Percentiles rank a stretch among this genome's conserved stretches.
Conservation (phyloP, 2,113 vertebrate genomes). For the Enhydra lutris region DNA sequence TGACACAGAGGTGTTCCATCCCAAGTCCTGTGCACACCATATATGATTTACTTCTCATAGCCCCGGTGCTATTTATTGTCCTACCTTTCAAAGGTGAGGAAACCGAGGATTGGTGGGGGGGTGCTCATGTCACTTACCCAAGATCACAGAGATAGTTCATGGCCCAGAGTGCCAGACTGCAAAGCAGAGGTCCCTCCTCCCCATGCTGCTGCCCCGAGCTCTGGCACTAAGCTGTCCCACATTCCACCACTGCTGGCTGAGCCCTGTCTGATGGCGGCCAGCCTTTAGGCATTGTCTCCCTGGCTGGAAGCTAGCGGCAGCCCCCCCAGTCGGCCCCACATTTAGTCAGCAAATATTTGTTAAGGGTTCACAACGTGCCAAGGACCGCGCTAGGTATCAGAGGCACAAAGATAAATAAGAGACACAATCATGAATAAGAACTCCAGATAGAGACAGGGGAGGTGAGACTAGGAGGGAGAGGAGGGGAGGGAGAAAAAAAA, state of each 20-base stretch:
- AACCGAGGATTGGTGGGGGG: neutral
- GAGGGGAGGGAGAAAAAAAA: neutral
- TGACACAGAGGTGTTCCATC: neutral
- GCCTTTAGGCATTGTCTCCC: neutral
- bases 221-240: neutral
- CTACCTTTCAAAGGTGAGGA: neutral
- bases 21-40: neutral
- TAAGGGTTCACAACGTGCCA: neutral
- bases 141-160: neutral
- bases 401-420: neutral
- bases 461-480: neutral
- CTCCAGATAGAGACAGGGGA: neutral
- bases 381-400: neutral
- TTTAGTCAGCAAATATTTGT: neutral
- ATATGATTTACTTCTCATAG: neutral
- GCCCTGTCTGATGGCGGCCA: neutral
- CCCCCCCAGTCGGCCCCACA: neutral
- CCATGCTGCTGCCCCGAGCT: fast-evolving
- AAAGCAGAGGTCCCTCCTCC: neutral
- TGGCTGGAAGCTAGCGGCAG: neutral
- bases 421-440: neutral
- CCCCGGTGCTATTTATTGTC: neutral
- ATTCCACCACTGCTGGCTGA: neutral
- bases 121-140: neutral
- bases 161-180: neutral